Evolutionary conservation across 2,797 vertebrate genomes (phyloP).

Genomic region (Labeo calbasu): DNA sequence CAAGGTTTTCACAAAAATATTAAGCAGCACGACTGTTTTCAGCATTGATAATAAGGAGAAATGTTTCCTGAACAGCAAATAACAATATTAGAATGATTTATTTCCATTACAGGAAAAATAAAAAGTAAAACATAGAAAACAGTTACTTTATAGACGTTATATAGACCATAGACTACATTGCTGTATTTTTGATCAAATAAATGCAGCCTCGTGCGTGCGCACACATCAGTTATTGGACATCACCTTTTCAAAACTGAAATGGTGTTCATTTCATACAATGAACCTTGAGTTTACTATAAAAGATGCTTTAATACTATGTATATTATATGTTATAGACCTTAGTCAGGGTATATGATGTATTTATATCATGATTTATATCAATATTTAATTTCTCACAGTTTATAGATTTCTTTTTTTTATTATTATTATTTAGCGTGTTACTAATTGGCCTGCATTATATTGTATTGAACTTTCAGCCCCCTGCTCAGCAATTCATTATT

Average conservation of each 20-base stretch:
- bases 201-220: background rate
- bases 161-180: too few species aligned
- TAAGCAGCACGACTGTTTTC: background rate
- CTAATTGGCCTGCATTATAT: constrained; percentile 23
- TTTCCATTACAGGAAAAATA: background rate
- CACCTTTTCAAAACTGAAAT: background rate
- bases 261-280: background rate
- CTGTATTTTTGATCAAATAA: background rate
- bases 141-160: background rate
- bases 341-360: background rate
- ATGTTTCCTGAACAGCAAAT: background rate
- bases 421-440: background rate
- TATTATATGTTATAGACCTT: background rate
- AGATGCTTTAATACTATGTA: background rate
- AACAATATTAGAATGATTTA: background rate
- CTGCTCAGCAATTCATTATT: constrained; percentile 11
- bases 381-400: constrained; percentile 1
- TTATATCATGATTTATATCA: background rate
- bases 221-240: too few species aligned
- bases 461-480: constrained; percentile 13
- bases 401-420: background rate
- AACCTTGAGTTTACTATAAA: background rate
- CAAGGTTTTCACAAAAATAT: background rate
- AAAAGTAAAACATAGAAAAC: background rate
- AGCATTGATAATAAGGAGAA: background rate